These are phyloP conservation scores for Sylvia borin DNA, from an alignment of 2,797 vertebrate genomes.

Conservation along the genomic window DNA sequence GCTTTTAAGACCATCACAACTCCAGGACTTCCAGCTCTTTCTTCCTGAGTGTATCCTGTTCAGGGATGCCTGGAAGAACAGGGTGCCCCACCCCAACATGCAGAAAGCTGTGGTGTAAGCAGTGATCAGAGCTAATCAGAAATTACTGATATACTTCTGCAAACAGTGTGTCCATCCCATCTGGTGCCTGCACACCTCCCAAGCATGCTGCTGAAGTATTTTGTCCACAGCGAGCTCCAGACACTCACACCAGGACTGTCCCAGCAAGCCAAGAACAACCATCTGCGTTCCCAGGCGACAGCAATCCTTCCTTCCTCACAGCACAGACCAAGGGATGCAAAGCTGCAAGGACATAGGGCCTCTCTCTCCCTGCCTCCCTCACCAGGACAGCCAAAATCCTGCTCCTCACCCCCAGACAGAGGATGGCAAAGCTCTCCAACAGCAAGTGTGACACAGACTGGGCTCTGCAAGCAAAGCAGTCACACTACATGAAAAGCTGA, in stretches of 20 bases:
- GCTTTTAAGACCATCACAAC: neutral
- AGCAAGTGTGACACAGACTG: neutral
- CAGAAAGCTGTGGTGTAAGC: neutral
- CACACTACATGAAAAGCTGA: neutral
- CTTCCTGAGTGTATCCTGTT: fast-evolving
- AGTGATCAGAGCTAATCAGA: neutral
- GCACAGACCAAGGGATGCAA: neutral
- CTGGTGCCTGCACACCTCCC: neutral
- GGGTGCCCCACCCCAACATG: fast-evolving
- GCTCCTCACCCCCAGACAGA: fast-evolving
- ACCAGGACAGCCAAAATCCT: fast-evolving
- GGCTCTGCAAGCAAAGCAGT: neutral
- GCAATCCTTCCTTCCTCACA: neutral
- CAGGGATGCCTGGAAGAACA: neutral
- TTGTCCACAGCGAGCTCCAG: neutral
- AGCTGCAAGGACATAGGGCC: fast-evolving
- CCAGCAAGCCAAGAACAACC: neutral
- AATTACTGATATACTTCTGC: neutral
- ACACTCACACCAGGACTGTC: neutral
- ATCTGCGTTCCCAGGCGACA: fast-evolving
- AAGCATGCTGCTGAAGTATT: neutral
- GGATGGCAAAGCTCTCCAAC: neutral
- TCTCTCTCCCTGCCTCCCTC: neutral
- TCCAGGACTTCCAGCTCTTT: neutral
- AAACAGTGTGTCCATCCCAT: neutral